Conservation (phyloP, 2,113 vertebrate species). For the Ptychochromis oligacanthus region DNA sequence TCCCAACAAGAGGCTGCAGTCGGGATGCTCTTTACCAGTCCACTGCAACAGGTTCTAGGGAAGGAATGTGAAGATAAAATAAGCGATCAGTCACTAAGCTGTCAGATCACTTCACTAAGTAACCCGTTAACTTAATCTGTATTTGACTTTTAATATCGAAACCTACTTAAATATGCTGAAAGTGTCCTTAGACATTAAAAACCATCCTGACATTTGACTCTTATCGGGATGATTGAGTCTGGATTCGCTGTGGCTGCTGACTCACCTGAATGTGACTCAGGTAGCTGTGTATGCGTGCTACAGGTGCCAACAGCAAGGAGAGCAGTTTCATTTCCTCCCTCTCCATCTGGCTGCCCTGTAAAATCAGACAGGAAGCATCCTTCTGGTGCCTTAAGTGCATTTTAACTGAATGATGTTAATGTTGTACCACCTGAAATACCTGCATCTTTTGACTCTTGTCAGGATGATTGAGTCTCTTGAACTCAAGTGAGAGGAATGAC, state of each 20-base stretch:
- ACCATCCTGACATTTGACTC: neutral
- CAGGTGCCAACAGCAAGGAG: slow-evolving; percentile 73
- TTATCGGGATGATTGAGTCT: too few relatives aligned
- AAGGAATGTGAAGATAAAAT: neutral
- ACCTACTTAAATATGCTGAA: neutral
- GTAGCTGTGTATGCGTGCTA: slow-evolving; percentile 78
- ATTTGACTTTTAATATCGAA: too few relatives aligned
- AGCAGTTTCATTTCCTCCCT: slow-evolving; percentile 74
- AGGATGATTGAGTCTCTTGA: slow-evolving; percentile 40
- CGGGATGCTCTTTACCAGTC: slow-evolving; percentile 76
- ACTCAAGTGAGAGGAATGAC: slow-evolving; percentile 71
- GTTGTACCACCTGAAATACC: slow-evolving; percentile 27
- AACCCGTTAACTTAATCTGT: neutral
- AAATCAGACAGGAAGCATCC: neutral
- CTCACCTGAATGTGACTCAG: slow-evolving; percentile 80
- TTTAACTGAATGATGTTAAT: neutral
- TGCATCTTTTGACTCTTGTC: slow-evolving; percentile 53
- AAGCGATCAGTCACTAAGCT: neutral
- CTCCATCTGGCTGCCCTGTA: slow-evolving; percentile 62
- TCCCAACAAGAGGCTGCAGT: slow-evolving; percentile 76
- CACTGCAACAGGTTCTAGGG: slow-evolving; percentile 75
- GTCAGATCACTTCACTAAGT: rapidly evolving
- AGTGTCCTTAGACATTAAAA: neutral
- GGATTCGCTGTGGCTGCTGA: neutral
- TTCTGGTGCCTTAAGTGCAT: too few relatives aligned